Conservation (phyloP, 2,888 invertebrate genomes). For the Volucella zonaria region DNA sequence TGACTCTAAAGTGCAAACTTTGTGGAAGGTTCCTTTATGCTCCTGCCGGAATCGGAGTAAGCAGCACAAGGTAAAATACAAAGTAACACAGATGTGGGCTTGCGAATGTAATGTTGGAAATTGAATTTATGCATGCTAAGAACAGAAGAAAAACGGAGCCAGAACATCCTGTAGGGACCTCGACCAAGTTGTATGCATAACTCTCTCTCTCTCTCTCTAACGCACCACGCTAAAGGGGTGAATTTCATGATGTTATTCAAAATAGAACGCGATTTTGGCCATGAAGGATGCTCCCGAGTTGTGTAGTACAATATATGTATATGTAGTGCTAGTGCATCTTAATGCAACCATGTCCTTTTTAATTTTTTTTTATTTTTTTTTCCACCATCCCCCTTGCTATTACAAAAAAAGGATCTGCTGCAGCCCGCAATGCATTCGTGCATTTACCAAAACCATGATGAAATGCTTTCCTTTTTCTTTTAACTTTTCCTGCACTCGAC, state of each 20-base stretch:
- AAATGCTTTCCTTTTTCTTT: constrained; percentile 37
- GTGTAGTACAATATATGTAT: not conserved
- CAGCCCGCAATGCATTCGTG: constrained; percentile 63
- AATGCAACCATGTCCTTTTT: constrained; percentile 36
- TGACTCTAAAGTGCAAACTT: not conserved
- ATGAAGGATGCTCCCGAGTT: constrained; percentile 53
- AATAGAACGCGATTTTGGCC: constrained; percentile 64
- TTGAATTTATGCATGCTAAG: constrained; percentile 61
- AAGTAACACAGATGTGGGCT: not conserved
- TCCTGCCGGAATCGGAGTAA: not conserved
- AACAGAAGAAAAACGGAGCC: constrained; percentile 14
- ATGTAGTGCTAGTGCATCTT: constrained; percentile 12
- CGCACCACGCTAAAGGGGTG: constrained; percentile 33
- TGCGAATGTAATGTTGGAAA: constrained; percentile 40
- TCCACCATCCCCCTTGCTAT: constrained; percentile 1
- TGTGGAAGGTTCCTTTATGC: constrained; percentile 14
- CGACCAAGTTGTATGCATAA: constrained; percentile 32
- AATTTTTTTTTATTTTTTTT: not conserved
- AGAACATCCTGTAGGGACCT: constrained; percentile 41
- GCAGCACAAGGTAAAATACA: not conserved
- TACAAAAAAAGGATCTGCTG: constrained; percentile 48
- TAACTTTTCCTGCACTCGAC: constrained; percentile 37
- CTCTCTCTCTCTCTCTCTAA: not conserved
- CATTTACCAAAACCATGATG: constrained; percentile 50
- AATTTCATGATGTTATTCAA: constrained; percentile 62